Percentiles rank a stretch among this genome's conserved stretches.
Evolutionary conservation across 2,797 vertebrate genomes (phyloP).

Genomic region (Acanthopagrus latus): DNA sequence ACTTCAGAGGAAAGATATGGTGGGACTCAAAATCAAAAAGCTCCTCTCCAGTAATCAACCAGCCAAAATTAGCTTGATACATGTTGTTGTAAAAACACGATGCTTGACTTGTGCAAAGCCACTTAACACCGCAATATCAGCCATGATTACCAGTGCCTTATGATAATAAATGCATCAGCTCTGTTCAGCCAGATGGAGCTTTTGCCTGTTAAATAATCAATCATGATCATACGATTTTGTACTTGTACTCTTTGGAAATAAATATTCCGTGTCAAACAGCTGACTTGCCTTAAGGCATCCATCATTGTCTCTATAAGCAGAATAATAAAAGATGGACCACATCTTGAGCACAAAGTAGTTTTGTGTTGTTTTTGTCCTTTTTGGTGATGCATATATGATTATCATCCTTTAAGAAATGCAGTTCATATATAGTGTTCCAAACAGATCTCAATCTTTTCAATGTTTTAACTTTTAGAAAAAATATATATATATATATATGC

Average conservation of each 20-base stretch:
- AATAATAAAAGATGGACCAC: constrained; percentile 3
- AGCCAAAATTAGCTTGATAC: constrained; percentile 34
- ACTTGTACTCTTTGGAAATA: constrained; percentile 19
- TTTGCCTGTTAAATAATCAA: constrained; percentile 27
- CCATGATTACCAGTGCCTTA: constrained; percentile 28
- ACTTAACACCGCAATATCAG: constrained; percentile 25
- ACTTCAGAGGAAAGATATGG: constrained; percentile 56
- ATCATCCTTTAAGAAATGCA: background rate
- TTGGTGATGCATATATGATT: constrained; percentile 3
- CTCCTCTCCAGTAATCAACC: constrained; percentile 51
- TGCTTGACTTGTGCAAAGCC: constrained; percentile 43
- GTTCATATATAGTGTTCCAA: background rate
- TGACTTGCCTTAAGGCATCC: constrained; percentile 39
- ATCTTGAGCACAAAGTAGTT: background rate
- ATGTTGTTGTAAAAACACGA: constrained; percentile 34
- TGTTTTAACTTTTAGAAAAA: background rate
- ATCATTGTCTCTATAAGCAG: constrained; percentile 29
- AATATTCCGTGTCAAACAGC: constrained; percentile 26
- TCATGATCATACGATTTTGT: constrained; percentile 26
- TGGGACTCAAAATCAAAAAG: constrained; percentile 51
- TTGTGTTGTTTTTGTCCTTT: constrained; percentile 5
- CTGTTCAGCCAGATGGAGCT: constrained; percentile 28
- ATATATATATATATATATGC: too few species aligned
- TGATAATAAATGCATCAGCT: constrained; percentile 28
- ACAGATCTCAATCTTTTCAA: background rate